Evolutionary conservation across 2,888 invertebrate genomes (phyloP).

Genomic region (Agrotis ipsilon): DNA sequence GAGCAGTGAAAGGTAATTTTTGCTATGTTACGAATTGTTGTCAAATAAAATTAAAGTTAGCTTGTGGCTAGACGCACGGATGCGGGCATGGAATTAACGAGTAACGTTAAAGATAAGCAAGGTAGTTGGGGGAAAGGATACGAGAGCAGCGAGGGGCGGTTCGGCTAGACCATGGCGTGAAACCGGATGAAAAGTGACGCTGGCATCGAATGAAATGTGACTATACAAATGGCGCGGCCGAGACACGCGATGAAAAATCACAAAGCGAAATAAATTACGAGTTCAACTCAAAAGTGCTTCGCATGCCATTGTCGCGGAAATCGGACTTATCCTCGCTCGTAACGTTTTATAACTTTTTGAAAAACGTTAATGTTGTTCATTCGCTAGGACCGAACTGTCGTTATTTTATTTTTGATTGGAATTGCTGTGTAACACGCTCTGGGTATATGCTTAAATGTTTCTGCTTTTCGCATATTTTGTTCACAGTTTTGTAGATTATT

Average conservation of each 20-base stretch:
- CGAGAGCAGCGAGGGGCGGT: slow-evolving; percentile 16
- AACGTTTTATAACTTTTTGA: slow-evolving; percentile 58
- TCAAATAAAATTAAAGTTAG: slow-evolving; percentile 68
- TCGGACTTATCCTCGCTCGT: slow-evolving; percentile 56
- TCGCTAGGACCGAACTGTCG: slow-evolving; percentile 29
- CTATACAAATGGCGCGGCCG: slow-evolving; percentile 72
- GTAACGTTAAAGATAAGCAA: slow-evolving; percentile 73
- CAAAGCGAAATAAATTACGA: slow-evolving; percentile 81
- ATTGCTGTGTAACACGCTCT: slow-evolving; percentile 45
- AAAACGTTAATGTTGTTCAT: slow-evolving; percentile 51
- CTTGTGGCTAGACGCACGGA: slow-evolving; percentile 68
- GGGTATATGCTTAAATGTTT: slow-evolving; percentile 28
- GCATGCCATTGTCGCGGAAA: slow-evolving; percentile 68
- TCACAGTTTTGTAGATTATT: slow-evolving; percentile 30
- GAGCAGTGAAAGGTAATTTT: too few relatives aligned
- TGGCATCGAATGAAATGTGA: slow-evolving; percentile 72
- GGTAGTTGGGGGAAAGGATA: slow-evolving; percentile 36
- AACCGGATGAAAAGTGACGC: slow-evolving; percentile 69
- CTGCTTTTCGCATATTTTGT: slow-evolving; percentile 28
- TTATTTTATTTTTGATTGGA: slow-evolving; percentile 54
- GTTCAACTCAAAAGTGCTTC: slow-evolving; percentile 72
- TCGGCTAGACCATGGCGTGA: slow-evolving; percentile 60
- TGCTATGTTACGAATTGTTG: slow-evolving; percentile 60
- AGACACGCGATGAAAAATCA: slow-evolving; percentile 79
- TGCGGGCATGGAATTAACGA: slow-evolving; percentile 73